Evolutionary conservation across 2,797 vertebrate genomes (phyloP).

Genomic region (Lophius americanus): DNA sequence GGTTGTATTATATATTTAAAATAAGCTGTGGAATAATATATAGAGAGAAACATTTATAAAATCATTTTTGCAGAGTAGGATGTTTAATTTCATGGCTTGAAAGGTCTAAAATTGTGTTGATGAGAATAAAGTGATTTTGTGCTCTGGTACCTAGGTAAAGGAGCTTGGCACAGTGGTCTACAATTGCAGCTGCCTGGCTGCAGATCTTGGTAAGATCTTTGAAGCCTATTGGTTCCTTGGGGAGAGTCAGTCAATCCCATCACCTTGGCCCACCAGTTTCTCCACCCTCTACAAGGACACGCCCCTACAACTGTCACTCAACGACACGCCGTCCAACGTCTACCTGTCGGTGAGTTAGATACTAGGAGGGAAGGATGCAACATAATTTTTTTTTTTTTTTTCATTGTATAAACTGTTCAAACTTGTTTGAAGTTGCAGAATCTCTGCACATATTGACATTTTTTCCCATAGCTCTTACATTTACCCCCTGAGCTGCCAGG

Average conservation of each 20-base stretch:
- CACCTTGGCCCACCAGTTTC: conserved; percentile 86
- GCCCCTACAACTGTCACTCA: conserved; percentile 86
- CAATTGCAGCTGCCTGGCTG: conserved; percentile 92
- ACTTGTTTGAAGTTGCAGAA: too few relatives aligned
- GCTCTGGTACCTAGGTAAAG: conserved; percentile 84
- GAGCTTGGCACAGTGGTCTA: conserved; percentile 88
- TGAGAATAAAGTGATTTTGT: not conserved
- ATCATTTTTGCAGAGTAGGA: not conserved
- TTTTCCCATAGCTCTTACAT: too few relatives aligned
- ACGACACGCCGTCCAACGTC: conserved; percentile 80
- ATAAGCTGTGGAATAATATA: not conserved
- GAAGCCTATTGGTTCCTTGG: conserved; percentile 92
- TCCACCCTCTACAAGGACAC: conserved; percentile 86
- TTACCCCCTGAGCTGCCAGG: too few relatives aligned
- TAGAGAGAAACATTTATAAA: conserved; percentile 1
- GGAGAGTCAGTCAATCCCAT: conserved; percentile 80
- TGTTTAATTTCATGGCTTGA: not conserved
- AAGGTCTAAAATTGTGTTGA: not conserved
- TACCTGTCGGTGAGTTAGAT: conserved; percentile 86
- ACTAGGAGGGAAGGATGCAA: too few relatives aligned
- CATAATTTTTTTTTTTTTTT: too few relatives aligned
- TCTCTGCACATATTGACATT: too few relatives aligned
- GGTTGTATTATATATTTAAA: too few relatives aligned
- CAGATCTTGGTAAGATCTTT: conserved; percentile 90
- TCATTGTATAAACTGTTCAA: too few relatives aligned